These are phyloP conservation scores for Phocoena sinus DNA, from an alignment of 2,113 vertebrate species.

Conservation along the genomic window DNA sequence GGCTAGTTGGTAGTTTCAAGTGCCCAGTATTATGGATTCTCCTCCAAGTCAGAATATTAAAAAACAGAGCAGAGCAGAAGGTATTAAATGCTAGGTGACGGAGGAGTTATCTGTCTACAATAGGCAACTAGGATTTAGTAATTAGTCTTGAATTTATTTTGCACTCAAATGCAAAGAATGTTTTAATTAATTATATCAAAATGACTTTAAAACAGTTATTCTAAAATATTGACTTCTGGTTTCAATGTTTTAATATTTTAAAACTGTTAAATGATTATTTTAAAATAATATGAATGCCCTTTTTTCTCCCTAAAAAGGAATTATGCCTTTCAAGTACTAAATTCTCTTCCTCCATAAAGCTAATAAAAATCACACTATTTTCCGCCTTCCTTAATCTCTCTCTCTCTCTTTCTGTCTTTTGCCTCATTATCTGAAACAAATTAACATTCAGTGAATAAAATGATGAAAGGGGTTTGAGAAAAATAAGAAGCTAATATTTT, in stretches of 20 bases:
- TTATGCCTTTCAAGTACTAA: neutral
- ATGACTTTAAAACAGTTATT: neutral
- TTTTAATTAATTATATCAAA: constrained; percentile 6
- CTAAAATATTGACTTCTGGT: neutral
- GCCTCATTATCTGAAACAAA: neutral
- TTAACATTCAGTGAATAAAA: constrained; percentile 1
- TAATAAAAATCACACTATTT: neutral
- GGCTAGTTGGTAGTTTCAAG: neutral
- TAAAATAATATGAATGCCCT: neutral
- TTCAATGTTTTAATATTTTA: constrained; percentile 4
- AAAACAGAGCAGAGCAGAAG: neutral
- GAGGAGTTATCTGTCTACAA: neutral
- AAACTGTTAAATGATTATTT: neutral
- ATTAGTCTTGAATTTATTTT: constrained; percentile 3
- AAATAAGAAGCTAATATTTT: constrained; percentile 25
- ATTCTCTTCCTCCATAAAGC: neutral
- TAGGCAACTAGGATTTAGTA: neutral
- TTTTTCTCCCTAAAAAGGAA: neutral
- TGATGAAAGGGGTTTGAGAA: neutral
- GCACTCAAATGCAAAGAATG: neutral
- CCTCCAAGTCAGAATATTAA: neutral
- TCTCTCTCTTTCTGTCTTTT: neutral
- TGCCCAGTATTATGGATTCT: neutral
- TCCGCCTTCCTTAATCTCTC: neutral
- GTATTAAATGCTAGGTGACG: neutral